Evolutionary conservation across 2,888 invertebrate genomes (phyloP).

Genomic region (Synanthedon andrenaeformis): DNA sequence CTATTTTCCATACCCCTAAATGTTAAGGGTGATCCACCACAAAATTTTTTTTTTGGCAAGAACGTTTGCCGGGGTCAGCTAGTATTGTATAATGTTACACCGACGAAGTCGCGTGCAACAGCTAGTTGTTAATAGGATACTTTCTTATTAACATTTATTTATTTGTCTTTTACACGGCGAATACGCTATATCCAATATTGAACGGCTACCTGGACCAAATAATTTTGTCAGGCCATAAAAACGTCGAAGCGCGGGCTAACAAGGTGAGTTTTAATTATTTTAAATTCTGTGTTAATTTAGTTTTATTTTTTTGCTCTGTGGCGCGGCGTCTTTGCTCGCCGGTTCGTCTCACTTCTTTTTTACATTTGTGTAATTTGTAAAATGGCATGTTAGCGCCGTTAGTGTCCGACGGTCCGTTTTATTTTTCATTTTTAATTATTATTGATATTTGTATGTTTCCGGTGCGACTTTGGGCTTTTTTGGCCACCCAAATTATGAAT

Average conservation of each 20-base stretch:
- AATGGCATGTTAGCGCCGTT: conserved; percentile 63
- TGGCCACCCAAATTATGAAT: conserved; percentile 22
- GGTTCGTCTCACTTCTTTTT: conserved; percentile 41
- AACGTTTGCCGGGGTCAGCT: too few relatives aligned
- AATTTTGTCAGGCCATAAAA: conserved; percentile 28
- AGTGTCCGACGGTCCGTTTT: conserved; percentile 34
- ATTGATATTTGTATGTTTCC: conserved; percentile 53
- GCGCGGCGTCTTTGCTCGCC: conserved; percentile 45
- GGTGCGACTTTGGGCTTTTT: conserved; percentile 23
- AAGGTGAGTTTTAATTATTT: conserved; percentile 65
- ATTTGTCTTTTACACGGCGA: too few relatives aligned
- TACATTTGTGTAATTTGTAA: conserved; percentile 58
- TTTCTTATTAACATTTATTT: too few relatives aligned
- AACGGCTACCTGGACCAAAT: not conserved
- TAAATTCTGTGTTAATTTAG: conserved; percentile 59
- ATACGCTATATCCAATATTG: not conserved
- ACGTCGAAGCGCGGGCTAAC: conserved; percentile 45
- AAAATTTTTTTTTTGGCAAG: too few relatives aligned
- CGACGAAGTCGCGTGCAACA: too few relatives aligned
- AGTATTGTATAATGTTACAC: too few relatives aligned
- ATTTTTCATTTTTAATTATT: conserved; percentile 25
- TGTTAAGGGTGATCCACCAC: too few relatives aligned
- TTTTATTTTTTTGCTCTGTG: conserved; percentile 33
- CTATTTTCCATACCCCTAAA: too few relatives aligned
- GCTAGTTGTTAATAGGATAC: too few relatives aligned